Evolutionary conservation across 2,113 vertebrate genomes (phyloP), one percentile per base, ranked within the genome.

Genomic region (Piliocolobus tephrosceles): DNA sequence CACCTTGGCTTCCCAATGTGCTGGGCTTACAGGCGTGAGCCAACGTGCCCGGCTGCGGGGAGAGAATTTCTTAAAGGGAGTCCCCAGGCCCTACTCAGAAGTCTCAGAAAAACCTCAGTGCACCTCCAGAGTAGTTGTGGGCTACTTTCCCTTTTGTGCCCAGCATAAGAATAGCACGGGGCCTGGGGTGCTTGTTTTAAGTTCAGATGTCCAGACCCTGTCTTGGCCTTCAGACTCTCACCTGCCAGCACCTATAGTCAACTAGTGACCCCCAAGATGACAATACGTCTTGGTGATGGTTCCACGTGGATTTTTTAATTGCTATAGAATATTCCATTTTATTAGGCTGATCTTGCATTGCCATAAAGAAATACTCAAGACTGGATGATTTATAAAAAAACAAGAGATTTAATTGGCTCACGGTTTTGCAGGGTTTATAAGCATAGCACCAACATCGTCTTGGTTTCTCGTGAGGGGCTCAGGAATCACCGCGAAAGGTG

Each of bases 31-130:
- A 55, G 52, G 52, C 2, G 18, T 55, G 17, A 55, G 52, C 52
- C 18, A 55, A 18, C 0, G 52, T 18, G 6, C 52, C 52, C 0
- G 0, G 52, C 6, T 55, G 6, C 12, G 18, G 52, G 52, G 18
- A 55, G 17, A 18, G 52, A 20, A 55, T 45, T 55, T 52, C 55
- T 66, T 83, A 43, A 38, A 76, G 30, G 20, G 6, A 1, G 23
- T 35, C 16, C 23, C 57, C 50, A 70, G 58, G 32, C 76, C 20
- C 66, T 75, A 8, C 43, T 12, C 23, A 52, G 20, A 66, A 95
- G 57, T 47, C 25, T 91, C 38, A 94, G 91, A 84, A 79, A 85
- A 58, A 13, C 23, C 52, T 47, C 83, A 30, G 22, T 4, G 4
- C 27, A 27, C 16, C 14, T 16, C 35, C 23, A 68, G 57, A 38